Evolutionary conservation across 2,888 invertebrate species (phyloP).

Genomic region (Drosophila paramelanica): DNA sequence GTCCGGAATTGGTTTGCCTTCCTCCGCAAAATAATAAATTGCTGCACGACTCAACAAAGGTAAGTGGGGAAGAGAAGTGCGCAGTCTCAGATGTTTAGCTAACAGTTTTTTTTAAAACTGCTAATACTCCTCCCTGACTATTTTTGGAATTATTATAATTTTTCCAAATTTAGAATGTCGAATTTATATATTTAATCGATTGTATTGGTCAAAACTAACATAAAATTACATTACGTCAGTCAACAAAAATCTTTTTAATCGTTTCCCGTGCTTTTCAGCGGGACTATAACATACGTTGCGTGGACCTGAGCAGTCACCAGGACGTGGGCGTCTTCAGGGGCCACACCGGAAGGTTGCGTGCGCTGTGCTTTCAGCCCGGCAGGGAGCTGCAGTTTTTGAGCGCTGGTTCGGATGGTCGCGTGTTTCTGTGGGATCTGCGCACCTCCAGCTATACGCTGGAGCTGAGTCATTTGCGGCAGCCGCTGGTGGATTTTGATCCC

Average conservation of each 20-base stretch:
- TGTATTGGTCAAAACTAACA: too few relatives aligned
- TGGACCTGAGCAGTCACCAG: conserved; percentile 38
- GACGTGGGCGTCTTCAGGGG: conserved; percentile 32
- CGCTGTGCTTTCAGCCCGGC: conserved; percentile 37
- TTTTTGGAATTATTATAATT: too few relatives aligned
- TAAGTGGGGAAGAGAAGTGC: conserved; percentile 11
- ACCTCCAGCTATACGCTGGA: neutral
- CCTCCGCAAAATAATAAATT: conserved; percentile 20
- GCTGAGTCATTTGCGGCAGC: conserved; percentile 19
- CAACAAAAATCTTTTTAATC: neutral
- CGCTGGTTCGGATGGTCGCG: conserved; percentile 41
- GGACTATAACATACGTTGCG: conserved; percentile 34
- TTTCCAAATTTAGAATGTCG: too few relatives aligned
- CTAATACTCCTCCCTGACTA: too few relatives aligned
- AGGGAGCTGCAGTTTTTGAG: conserved; percentile 41
- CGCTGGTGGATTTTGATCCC: conserved; percentile 50
- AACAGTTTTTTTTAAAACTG: too few relatives aligned
- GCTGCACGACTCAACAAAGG: conserved; percentile 53
- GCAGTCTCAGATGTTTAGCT: neutral
- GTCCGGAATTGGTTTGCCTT: conserved; percentile 52
- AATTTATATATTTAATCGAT: too few relatives aligned
- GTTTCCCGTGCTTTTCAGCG: conserved; percentile 4
- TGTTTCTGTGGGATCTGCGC: conserved; percentile 59
- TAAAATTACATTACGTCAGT: too few relatives aligned
- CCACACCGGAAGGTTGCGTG: conserved; percentile 18